Base-by-base conservation (phyloP, 1,140 invertebrate species). In the Chrysomallon squamiferum region DNA sequence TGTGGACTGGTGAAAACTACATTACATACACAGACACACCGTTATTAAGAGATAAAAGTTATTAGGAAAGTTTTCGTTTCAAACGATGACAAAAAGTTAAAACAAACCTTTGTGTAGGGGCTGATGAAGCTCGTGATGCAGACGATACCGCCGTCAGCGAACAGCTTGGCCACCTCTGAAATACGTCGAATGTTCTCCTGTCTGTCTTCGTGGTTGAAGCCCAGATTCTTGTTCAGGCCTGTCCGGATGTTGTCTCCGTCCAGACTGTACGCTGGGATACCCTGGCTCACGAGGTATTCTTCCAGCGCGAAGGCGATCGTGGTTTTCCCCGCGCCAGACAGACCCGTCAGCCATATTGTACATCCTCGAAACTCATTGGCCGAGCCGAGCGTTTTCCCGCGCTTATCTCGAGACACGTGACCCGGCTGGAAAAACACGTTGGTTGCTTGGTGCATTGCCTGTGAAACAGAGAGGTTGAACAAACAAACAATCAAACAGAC, bases 201-300 rank as follows among this genome's bases (percentile, higher is more conserved):
- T 3, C 98, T 88, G 78, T 99, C 98, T 78, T 95, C 92, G 56
- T 91, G 91, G n/a, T 90, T 92, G 83, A 99, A 99, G 11, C 96
- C 94, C 0, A 99, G 88, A 85, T 99, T 97, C 79, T 94, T 94
- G 87, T 98, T 98, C 20, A 99, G 87, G 0, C 98, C 97, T 6
- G 93, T 94, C 20, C 98, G 88, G 68, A 99, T 92, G 79, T 99
- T 99, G 85, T 99, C 98, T 3, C 98, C 98, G 85, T 99, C 98
- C 2, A 99, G 87, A 32, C 94, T 93, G 84, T 99, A 99, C 0
- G 95, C 92, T 0, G 95, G 93, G 75, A 98, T 96, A 57, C 96
- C 92, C 78, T 91, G 88, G 1, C 92, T n/a, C 93, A 93, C 52
- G 32, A 98, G 86, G 77, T 93, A 94, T 2, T 94, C 94, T 86